phyloP scores from a whole-genome alignment of 2,888 invertebrate species.

The Melinaea marsaeus region DNA sequence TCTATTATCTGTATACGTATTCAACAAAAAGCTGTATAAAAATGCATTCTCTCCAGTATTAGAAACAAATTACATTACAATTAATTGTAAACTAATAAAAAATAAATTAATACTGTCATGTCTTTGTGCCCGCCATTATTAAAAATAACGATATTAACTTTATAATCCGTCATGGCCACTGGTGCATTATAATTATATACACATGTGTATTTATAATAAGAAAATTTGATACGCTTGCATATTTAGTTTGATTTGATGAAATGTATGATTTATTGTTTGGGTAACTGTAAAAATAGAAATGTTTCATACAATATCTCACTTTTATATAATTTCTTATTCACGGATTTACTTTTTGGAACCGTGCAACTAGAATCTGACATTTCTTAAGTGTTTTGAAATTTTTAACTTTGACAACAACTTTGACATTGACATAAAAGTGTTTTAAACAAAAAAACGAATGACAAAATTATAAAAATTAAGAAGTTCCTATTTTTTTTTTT shows the following conservation, averaged over 20 bases:
- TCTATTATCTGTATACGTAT: neutral
- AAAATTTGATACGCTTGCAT: conserved; percentile 2
- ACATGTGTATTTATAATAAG: conserved; percentile 17
- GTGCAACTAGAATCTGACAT: too few species aligned
- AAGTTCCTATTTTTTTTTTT: too few species aligned
- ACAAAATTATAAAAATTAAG: too few species aligned
- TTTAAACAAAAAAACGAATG: too few species aligned
- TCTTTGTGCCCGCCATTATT: conserved; percentile 14
- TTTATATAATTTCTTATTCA: too few species aligned
- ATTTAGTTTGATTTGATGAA: conserved; percentile 1
- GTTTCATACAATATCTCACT: too few species aligned
- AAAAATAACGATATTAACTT: conserved; percentile 20
- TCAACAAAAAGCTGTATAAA: neutral
- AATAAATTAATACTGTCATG: conserved; percentile 10
- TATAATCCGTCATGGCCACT: conserved; percentile 30
- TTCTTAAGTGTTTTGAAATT: too few species aligned
- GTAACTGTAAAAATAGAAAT: too few species aligned
- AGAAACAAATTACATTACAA: neutral
- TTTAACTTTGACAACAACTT: too few species aligned
- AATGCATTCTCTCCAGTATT: conserved; percentile 1
- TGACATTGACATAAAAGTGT: too few species aligned
- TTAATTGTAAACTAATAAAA: neutral
- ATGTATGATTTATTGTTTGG: too few species aligned
- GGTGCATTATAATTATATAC: conserved; percentile 19
- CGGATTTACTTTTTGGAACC: too few species aligned